Conservation (phyloP, 2,888 invertebrate genomes). For the Ceramica pisi region DNA sequence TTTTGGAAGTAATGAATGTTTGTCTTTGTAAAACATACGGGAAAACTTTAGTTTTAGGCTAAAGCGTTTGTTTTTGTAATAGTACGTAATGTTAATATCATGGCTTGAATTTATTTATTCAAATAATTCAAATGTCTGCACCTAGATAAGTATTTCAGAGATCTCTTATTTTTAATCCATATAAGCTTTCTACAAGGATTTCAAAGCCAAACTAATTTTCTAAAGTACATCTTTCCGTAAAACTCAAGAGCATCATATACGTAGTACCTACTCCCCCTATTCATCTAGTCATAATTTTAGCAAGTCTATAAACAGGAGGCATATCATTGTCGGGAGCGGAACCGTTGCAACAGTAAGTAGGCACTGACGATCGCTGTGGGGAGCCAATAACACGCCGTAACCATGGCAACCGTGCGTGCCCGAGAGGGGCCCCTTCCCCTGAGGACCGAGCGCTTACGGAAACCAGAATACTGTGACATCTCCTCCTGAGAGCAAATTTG, state of each 20-base stretch:
- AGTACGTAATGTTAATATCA: background rate
- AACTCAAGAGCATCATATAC: conserved; percentile 49
- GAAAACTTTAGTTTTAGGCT: background rate
- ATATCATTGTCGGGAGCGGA: conserved; percentile 69
- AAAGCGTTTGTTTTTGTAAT: conserved; percentile 3
- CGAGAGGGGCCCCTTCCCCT: conserved; percentile 82
- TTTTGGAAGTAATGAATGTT: conserved; percentile 35
- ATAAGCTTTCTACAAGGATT: background rate
- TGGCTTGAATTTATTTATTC: background rate
- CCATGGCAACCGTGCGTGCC: conserved; percentile 82
- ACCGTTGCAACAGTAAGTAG: conserved; percentile 67
- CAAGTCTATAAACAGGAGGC: conserved; percentile 67
- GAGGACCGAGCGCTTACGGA: conserved; percentile 77
- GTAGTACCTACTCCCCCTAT: conserved; percentile 48
- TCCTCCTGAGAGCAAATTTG: conserved; percentile 69
- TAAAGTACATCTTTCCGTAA: conserved; percentile 44
- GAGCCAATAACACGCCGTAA: conserved; percentile 88
- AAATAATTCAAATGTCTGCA: background rate
- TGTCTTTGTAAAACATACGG: conserved; percentile 22
- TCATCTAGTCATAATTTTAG: conserved; percentile 71
- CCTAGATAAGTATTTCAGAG: too few species aligned
- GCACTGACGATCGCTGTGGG: conserved; percentile 79
- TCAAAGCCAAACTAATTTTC: conserved; percentile 36
- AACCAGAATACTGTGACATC: conserved; percentile 83
- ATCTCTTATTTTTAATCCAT: conserved; percentile 3